Percentiles rank a stretch among this genome's conserved stretches.
phyloP scores from a whole-genome alignment of 2,888 invertebrate species.

The Colletes collaris region DNA sequence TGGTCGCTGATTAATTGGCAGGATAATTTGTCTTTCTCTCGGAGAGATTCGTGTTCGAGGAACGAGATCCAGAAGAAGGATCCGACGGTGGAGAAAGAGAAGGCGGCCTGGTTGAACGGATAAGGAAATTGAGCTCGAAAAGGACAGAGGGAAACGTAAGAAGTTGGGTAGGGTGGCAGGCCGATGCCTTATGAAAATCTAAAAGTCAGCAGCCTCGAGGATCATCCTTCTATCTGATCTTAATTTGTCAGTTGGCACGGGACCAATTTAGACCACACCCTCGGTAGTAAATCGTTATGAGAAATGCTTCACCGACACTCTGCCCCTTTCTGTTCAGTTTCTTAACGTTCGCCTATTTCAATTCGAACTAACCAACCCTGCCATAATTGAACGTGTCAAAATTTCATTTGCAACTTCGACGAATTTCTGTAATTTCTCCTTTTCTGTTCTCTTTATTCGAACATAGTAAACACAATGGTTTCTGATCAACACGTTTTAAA shows the following conservation, averaged over 20 bases:
- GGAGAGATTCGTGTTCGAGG: background rate
- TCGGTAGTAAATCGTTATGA: slow-evolving; percentile 64
- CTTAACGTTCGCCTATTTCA: background rate
- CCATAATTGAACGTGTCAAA: background rate
- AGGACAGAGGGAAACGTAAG: slow-evolving; percentile 43
- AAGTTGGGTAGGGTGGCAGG: slow-evolving; percentile 47
- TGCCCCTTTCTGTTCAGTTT: background rate
- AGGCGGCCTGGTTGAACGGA: slow-evolving; percentile 63
- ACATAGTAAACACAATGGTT: background rate
- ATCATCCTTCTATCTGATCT: slow-evolving; percentile 82
- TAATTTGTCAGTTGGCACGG: slow-evolving; percentile 79
- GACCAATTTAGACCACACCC: slow-evolving; percentile 68
- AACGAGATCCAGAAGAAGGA: slow-evolving; percentile 1
- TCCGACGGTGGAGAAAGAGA: slow-evolving; percentile 8
- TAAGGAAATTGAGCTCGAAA: slow-evolving; percentile 76
- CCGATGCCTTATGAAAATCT: slow-evolving; percentile 76
- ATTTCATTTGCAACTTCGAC: background rate
- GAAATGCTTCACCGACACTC: slow-evolving; percentile 41
- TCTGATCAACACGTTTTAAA: too few species aligned
- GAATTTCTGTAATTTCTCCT: too few species aligned
- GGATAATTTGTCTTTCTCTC: background rate
- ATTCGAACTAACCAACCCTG: background rate
- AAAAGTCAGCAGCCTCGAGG: slow-evolving; percentile 80
- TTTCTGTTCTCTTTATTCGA: background rate
- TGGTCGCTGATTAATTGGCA: too few species aligned